Conservation (phyloP, 2,888 invertebrate genomes). For the Cecidostiba fungosa region DNA sequence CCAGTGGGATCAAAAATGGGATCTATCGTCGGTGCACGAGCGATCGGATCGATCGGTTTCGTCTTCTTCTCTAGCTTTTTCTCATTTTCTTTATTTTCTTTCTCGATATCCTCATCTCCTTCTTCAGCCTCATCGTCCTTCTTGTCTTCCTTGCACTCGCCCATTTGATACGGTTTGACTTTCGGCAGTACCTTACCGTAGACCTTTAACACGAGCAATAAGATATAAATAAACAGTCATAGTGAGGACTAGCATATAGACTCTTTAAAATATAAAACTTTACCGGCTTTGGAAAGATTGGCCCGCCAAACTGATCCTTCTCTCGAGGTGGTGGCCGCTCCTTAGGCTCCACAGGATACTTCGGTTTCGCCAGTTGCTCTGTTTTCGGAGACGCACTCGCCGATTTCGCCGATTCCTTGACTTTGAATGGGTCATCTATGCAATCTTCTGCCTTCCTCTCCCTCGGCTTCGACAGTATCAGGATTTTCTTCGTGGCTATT, state of each 20-base stretch:
- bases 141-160: background rate
- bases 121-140: slow-evolving; percentile 1
- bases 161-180: slow-evolving; percentile 65
- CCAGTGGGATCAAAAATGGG: slow-evolving; percentile 69
- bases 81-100: slow-evolving; percentile 22
- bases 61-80: background rate
- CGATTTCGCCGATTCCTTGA: slow-evolving; percentile 68
- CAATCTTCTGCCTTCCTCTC: slow-evolving; percentile 36
- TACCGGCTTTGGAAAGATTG: slow-evolving; percentile 70
- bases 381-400: slow-evolving; percentile 65
- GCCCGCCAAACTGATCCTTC: slow-evolving; percentile 69
- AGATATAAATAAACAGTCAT: background rate
- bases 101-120: slow-evolving; percentile 47
- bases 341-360: slow-evolving; percentile 37
- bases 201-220: slow-evolving; percentile 55
- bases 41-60: slow-evolving; percentile 68
- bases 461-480: slow-evolving; percentile 64
- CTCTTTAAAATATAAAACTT: slow-evolving; percentile 6
- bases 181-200: slow-evolving; percentile 69
- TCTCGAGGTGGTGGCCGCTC: slow-evolving; percentile 66
- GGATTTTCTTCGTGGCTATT: slow-evolving; percentile 66
- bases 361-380: slow-evolving; percentile 68
- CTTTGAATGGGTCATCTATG: slow-evolving; percentile 65
- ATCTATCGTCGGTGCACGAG: slow-evolving; percentile 69
- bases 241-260: background rate